Conservation (phyloP, 2,113 vertebrate genomes). For the Nycticorax nycticorax region DNA sequence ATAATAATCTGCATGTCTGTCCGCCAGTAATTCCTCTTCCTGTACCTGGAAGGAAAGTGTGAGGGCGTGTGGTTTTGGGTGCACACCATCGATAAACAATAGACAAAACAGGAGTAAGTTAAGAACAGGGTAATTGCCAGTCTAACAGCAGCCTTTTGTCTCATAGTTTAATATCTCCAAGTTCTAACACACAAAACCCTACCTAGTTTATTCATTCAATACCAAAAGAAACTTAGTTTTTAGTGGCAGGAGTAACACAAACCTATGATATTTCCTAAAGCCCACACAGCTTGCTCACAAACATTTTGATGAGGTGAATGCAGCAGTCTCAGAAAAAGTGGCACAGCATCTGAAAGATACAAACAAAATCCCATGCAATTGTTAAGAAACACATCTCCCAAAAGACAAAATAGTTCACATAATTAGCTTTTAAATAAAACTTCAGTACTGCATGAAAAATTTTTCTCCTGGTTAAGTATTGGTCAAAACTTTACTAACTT, state of each 20-base stretch:
- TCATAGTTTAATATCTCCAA: background rate
- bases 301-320: conserved; percentile 96
- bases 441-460: background rate
- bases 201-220: background rate
- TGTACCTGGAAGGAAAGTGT: background rate
- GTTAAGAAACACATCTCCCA: background rate
- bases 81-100: accelerated
- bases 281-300: conserved; percentile 98
- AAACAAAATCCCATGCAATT: background rate
- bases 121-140: background rate
- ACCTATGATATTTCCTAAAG: conserved; percentile 98
- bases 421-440: background rate
- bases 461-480: background rate
- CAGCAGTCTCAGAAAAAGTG: conserved; percentile 92
- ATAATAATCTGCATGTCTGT: background rate
- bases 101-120: background rate
- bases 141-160: background rate
- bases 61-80: background rate
- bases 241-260: conserved; percentile 46
- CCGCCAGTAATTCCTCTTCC: background rate
- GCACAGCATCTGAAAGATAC: conserved; percentile 88
- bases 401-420: background rate
- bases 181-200: background rate
- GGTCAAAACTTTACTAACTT: background rate
- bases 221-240: background rate